phyloP scores from a whole-genome alignment of 2,888 invertebrate genomes.

The Patella depressa region DNA sequence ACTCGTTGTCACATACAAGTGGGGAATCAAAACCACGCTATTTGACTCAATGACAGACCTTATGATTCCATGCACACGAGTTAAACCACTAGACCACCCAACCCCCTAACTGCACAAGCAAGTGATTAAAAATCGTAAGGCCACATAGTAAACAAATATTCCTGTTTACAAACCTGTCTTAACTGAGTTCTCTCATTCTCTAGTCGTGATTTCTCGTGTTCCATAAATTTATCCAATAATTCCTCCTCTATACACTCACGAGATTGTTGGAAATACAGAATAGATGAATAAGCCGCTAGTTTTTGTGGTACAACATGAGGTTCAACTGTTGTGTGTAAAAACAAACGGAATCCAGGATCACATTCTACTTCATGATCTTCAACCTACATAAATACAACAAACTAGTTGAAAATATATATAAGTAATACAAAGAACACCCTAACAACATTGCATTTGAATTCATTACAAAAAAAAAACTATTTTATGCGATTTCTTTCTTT shows the following conservation, averaged over 20 bases:
- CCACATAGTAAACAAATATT: background rate
- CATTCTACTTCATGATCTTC: slow-evolving; percentile 72
- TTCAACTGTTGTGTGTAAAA: slow-evolving; percentile 68
- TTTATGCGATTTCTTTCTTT: too few species aligned
- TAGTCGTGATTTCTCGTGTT: slow-evolving; percentile 68
- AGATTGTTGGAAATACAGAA: slow-evolving; percentile 66
- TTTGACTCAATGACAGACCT: too few species aligned
- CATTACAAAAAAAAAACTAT: too few species aligned
- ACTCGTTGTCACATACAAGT: too few species aligned
- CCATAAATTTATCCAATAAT: slow-evolving; percentile 67
- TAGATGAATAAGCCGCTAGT: slow-evolving; percentile 65
- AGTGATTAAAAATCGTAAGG: background rate
- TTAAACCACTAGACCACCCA: too few species aligned
- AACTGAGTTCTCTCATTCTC: slow-evolving; percentile 67
- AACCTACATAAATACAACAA: slow-evolving; percentile 49
- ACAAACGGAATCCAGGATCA: slow-evolving; percentile 69
- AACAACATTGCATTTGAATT: background rate
- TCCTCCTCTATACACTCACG: slow-evolving; percentile 66
- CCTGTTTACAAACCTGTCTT: slow-evolving; percentile 53
- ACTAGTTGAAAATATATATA: background rate
- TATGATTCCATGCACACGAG: too few species aligned
- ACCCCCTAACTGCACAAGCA: background rate
- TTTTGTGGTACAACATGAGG: slow-evolving; percentile 65
- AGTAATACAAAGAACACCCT: background rate
- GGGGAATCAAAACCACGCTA: too few species aligned